phyloP scores from a whole-genome alignment of 2,797 vertebrate genomes.

The Darevskia mixta region DNA sequence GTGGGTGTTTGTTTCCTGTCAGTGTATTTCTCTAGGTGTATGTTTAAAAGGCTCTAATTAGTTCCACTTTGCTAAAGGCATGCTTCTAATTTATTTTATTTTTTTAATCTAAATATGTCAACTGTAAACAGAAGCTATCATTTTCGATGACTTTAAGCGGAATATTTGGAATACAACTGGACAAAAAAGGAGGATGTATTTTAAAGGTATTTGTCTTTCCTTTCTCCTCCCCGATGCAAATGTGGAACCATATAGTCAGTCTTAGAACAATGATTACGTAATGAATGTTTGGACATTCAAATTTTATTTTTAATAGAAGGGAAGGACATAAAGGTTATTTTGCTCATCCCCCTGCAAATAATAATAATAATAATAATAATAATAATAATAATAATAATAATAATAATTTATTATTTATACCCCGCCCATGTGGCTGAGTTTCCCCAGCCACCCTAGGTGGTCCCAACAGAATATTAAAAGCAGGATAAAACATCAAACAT shows the following conservation, averaged over 20 bases:
- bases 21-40: neutral
- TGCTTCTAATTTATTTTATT: constrained; percentile 23
- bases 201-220: neutral
- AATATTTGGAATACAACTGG: neutral
- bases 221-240: neutral
- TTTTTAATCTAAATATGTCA: neutral
- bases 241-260: neutral
- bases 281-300: neutral
- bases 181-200: neutral
- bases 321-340: neutral
- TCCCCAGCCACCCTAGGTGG: too few relatives aligned
- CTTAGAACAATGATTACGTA: neutral
- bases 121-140: constrained; percentile 3
- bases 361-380: too few relatives aligned
- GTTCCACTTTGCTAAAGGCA: neutral
- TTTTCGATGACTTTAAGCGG: neutral
- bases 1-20: neutral
- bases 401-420: too few relatives aligned
- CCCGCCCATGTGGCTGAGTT: too few relatives aligned
- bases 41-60: neutral
- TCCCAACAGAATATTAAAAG: too few relatives aligned
- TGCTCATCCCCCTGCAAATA: too few relatives aligned
- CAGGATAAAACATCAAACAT: too few relatives aligned
- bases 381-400: too few relatives aligned
- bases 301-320: constrained; percentile 4